Evolutionary conservation across 2,888 invertebrate species (phyloP).

Genomic region (Oasisia sp.): DNA sequence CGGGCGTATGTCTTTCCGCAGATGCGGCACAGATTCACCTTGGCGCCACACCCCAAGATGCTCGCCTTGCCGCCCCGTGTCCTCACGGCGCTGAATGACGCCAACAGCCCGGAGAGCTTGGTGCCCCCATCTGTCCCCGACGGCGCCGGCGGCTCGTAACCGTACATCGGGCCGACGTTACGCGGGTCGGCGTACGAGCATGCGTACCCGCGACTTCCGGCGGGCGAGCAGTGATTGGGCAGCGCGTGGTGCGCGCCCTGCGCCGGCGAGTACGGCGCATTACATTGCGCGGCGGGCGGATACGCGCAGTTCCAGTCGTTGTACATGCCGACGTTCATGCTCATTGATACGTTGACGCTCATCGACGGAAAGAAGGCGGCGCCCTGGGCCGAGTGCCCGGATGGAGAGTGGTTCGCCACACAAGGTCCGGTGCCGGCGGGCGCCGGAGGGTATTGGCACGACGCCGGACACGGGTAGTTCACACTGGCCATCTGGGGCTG

Average conservation of each 20-base stretch:
- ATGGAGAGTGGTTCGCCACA: background rate
- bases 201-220: conserved; percentile 23
- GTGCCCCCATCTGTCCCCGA: background rate
- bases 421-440: conserved; percentile 51
- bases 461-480: background rate
- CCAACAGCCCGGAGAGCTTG: background rate
- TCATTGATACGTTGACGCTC: conserved; percentile 97
- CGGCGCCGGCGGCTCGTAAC: conserved; percentile 14
- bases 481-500: conserved; percentile 62
- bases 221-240: conserved; percentile 33
- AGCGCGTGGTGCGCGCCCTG: conserved; percentile 32
- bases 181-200: background rate
- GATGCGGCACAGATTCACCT: conserved; percentile 84
- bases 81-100: background rate
- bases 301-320: conserved; percentile 34
- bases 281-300: conserved; percentile 25
- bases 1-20: conserved; percentile 96
- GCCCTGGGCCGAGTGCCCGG: background rate
- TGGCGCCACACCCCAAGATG: conserved; percentile 34
- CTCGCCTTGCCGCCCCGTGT: conserved; percentile 14
- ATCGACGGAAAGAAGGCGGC: conserved; percentile 80
- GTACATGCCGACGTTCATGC: conserved; percentile 90
- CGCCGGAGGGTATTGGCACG: conserved; percentile 30
- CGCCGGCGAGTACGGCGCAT: conserved; percentile 31
- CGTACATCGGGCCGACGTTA: background rate